Evolutionary conservation across 2,797 vertebrate species (phyloP), one percentile per base, ranked within the genome.

Genomic region (Melanotaenia parkinsoni): DNA sequence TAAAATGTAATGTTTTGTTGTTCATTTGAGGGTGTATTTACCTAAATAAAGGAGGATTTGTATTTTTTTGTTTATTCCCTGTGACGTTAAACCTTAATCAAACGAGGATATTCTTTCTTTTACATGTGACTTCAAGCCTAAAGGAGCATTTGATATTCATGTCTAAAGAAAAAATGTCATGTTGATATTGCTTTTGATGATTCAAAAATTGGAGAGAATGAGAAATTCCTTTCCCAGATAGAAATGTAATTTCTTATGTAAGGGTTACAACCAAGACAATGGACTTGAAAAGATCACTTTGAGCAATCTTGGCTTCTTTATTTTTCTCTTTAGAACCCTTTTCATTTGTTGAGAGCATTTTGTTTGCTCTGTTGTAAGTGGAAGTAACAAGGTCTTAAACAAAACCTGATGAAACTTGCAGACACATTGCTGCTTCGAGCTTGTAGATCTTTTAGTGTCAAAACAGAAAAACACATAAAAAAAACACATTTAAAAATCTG

Each of bases 341-440:
- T 70, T 64, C 26, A 51, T 45, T 7, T 38, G 61, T 22, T 56
- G 14, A 65, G 26, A 32, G 38, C 24, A 59, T 70, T 69, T 40
- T 64, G 66, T 77, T 69, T 65, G 28, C 62, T 63, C 74, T 14
- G 35, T 69, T 76, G 16, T 40, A 69, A 66, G 54, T 73, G 66
- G 35, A 54, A 67, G 66, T 59, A 77, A 72, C 45, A 50, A 24
- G 43, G 56, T 67, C 71, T 85, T 33, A 43, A 33, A 70, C 68
- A 57, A 51, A 79, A 60, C 63, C 60, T 80, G 76, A 82, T 78
- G 72, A 85, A 80, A 87, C 74, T 66, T 43, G 53, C 62, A 73
- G 84, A 83, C 68, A 81, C 35, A 9, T 54, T 35, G 33, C 30
- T 68, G 16, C 56, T 72, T 63, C 66, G 28, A 74, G 45, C 4